Evolutionary conservation across 2,797 vertebrate genomes (phyloP), one percentile per base, ranked within the genome.

Genomic region (Argya squamiceps): DNA sequence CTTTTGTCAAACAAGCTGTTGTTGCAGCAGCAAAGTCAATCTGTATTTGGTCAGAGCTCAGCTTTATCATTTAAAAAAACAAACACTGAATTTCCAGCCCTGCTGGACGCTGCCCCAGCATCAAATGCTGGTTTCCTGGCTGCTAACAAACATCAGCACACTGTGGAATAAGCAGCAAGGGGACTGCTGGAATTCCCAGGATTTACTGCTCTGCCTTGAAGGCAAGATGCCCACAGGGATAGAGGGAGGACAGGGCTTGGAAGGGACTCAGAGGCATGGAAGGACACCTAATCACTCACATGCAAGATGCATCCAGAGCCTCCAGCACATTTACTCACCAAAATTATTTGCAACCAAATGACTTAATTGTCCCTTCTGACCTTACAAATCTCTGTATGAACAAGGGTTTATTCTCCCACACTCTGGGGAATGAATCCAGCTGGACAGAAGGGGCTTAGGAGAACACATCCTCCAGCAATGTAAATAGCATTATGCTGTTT

Each of bases 71-170:
- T 89, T 60, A 73, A 69, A 95, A 94, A 92, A 94, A 71, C 74
- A 97, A 96, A 95, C 77, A 84, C 6, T 76, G 56, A 47, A 53
- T 84, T 96, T 94, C 92, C 95, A 96, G 91, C 58, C 73, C 84
- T 71, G 78, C 91, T 92, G 79, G 93, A 96, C 67, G 32, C 88
- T 93, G 89, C 82, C 60, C 84, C 56, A n/a, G 90, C 79, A 84
- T 68, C 94, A 21, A 92, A 47, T 55, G 79, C 62, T 80, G 76
- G 82, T 55, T 97, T 97, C 95, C 96, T 96, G 94, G n/a, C 87
- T 78, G 87, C 90, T 69, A 93, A 83, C 49, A 96, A 95, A 63
- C 83, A 83, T 10, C 2, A 0, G n/a, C 68, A 84, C 0, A 0
- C 64, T 75, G 80, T 6, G n/a, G 80, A 82, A 29, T 15, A 29